phyloP scores from a whole-genome alignment of 2,797 vertebrate species.

The Acanthurus lineatus region DNA sequence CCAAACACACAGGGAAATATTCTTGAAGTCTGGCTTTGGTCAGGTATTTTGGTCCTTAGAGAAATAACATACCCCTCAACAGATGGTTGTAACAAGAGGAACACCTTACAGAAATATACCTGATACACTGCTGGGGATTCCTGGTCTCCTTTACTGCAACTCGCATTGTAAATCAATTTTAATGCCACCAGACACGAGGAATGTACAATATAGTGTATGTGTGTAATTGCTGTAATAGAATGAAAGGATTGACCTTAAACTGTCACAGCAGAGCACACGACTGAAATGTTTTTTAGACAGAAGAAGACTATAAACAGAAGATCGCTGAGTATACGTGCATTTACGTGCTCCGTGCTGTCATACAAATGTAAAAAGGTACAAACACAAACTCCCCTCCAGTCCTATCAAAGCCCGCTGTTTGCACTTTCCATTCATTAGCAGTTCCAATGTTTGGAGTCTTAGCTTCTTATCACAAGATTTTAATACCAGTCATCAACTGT shows the following conservation, averaged over 20 bases:
- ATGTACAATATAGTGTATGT: constrained; percentile 55
- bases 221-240: constrained; percentile 71
- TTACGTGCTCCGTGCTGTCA: neutral
- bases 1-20: constrained; percentile 61
- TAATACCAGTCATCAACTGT: constrained; percentile 59
- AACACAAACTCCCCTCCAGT: constrained; percentile 1
- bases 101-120: constrained; percentile 61
- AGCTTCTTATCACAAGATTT: constrained; percentile 46
- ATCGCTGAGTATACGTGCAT: neutral
- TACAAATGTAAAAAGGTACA: neutral
- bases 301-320: constrained; percentile 2
- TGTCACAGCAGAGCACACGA: constrained; percentile 33
- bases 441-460: constrained; percentile 12
- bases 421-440: constrained; percentile 15
- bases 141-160: constrained; percentile 46
- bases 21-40: constrained; percentile 44
- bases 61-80: constrained; percentile 60
- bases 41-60: constrained; percentile 50
- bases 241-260: constrained; percentile 58
- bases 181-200: constrained; percentile 68
- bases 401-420: constrained; percentile 7
- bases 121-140: constrained; percentile 69
- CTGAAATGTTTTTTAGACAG: constrained; percentile 46
- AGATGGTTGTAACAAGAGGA: constrained; percentile 63
- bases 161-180: constrained; percentile 70